Conservation (phyloP, 2,113 vertebrate species). For the Pipa parva region DNA sequence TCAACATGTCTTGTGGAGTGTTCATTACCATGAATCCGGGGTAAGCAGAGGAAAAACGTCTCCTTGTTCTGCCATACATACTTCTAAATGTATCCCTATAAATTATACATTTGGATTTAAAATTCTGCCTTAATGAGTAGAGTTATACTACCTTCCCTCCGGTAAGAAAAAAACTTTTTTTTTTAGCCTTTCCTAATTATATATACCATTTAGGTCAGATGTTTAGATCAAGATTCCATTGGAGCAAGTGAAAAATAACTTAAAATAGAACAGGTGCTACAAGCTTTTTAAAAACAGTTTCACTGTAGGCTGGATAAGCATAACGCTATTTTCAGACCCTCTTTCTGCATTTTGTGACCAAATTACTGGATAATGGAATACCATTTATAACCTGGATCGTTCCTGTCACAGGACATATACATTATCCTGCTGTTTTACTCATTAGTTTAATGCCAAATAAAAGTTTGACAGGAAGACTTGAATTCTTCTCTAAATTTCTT, state of each 20-base stretch:
- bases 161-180: neutral
- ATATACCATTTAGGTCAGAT: neutral
- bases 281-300: neutral
- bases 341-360: neutral
- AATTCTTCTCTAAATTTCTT: no score
- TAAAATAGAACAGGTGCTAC: neutral
- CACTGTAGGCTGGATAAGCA: neutral
- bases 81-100: slow-evolving; percentile 12
- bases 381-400: neutral
- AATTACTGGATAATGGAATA: slow-evolving; percentile 6
- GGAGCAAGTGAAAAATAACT: neutral
- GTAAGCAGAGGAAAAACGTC: slow-evolving; percentile 46
- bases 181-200: neutral
- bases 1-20: slow-evolving; percentile 58
- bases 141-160: neutral
- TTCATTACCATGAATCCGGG: slow-evolving; percentile 61
- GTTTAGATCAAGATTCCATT: neutral
- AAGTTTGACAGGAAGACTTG: neutral
- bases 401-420: neutral
- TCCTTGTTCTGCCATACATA: neutral
- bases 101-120: slow-evolving; percentile 19
- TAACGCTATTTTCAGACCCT: neutral
- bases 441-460: neutral
- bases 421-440: neutral
- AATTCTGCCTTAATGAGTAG: slow-evolving; percentile 8